phyloP scores from a whole-genome alignment of 2,113 vertebrate species.

The Nasalis larvatus region DNA sequence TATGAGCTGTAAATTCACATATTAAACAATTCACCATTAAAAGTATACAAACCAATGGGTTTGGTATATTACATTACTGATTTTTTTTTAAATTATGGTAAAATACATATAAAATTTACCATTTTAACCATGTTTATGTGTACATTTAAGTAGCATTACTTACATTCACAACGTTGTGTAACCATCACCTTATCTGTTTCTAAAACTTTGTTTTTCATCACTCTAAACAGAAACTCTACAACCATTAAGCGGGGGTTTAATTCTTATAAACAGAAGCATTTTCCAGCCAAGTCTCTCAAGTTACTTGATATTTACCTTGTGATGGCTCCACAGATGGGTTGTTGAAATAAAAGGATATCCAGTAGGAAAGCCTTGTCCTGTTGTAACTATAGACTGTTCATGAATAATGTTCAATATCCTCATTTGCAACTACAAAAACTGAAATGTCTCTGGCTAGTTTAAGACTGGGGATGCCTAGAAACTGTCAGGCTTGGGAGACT shows the following conservation, averaged over 20 bases:
- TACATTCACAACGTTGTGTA: not conserved
- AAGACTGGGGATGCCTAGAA: not conserved
- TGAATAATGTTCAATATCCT: not conserved
- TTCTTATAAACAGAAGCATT: not conserved
- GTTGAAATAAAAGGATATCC: not conserved
- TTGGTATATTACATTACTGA: not conserved
- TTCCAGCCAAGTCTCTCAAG: not conserved
- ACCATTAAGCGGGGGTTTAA: not conserved
- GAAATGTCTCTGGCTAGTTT: not conserved
- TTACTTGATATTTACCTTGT: not conserved
- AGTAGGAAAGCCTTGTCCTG: not conserved
- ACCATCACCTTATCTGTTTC: not conserved
- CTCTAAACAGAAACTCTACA: not conserved
- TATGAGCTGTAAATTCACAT: not conserved
- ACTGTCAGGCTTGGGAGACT: not conserved
- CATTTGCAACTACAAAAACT: accelerated
- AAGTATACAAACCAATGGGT: not conserved
- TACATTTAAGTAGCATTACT: not conserved
- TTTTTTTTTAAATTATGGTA: not conserved
- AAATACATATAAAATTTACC: not conserved
- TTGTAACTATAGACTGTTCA: not conserved
- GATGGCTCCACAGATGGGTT: not conserved
- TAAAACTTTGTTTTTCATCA: not conserved
- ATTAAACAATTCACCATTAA: not conserved
- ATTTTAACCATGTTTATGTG: not conserved